These are phyloP conservation scores for Lucilia sericata DNA, from an alignment of 1,140 invertebrate species.

Conservation along the genomic window DNA sequence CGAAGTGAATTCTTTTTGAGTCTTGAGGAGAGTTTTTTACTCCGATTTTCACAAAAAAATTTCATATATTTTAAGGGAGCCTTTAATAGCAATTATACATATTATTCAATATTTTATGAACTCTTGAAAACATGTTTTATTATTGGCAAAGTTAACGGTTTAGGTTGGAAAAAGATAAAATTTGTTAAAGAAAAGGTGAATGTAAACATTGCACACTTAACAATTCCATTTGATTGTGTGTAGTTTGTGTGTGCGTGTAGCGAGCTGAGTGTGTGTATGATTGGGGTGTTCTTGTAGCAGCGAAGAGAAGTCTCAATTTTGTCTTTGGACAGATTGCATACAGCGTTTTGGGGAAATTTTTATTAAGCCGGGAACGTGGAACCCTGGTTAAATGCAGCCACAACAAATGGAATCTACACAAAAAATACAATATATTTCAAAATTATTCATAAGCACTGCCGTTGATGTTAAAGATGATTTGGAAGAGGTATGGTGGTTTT, in stretches of 20 bases:
- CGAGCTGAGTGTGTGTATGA: constrained; percentile 21
- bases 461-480: constrained; percentile 66
- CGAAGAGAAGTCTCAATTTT: constrained; percentile 31
- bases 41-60: constrained; percentile 9
- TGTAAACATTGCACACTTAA: constrained; percentile 41
- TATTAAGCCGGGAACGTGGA: background rate
- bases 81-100: constrained; percentile 11
- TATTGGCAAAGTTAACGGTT: constrained; percentile 34
- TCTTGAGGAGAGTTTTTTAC: constrained; percentile 31
- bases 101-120: constrained; percentile 27
- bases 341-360: background rate
- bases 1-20: constrained; percentile 28
- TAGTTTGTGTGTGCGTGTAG: constrained; percentile 17
- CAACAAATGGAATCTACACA: constrained; percentile 59
- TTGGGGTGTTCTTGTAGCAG: constrained; percentile 31
- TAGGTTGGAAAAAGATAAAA: background rate
- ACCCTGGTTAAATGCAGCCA: constrained; percentile 37
- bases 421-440: constrained; percentile 57
- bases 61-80: constrained; percentile 26
- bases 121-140: constrained; percentile 17
- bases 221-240: constrained; percentile 24
- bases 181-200: constrained; percentile 25
- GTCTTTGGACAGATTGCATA: background rate
- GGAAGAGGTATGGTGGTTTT: constrained; percentile 58
- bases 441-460: constrained; percentile 62